Percentiles rank a stretch among this genome's conserved stretches.
phyloP scores from a whole-genome alignment of 2,888 invertebrate species.

The Idaea biselata region DNA sequence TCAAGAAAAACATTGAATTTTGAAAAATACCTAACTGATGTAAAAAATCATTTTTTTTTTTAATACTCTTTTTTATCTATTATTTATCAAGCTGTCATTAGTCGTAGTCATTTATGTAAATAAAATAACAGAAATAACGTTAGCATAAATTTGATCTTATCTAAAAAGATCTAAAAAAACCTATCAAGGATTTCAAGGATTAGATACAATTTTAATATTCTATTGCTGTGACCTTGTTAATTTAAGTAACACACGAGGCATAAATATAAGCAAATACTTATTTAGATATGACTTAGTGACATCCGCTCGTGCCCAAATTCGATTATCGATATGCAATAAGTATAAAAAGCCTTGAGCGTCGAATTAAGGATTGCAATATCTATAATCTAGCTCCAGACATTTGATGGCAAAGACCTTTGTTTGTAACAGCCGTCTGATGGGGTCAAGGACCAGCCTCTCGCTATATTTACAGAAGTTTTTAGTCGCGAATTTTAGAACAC shows the following conservation, averaged over 20 bases:
- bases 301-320: background rate
- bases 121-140: background rate
- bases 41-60: no score
- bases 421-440: background rate
- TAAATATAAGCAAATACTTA: background rate
- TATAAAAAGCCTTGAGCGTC: background rate
- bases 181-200: background rate
- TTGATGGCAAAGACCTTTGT: constrained; percentile 6
- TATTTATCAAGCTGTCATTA: no score
- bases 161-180: background rate
- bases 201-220: background rate
- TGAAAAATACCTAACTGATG: no score
- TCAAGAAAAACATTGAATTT: no score
- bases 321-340: background rate
- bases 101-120: background rate
- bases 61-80: no score
- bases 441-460: constrained; percentile 1
- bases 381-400: background rate
- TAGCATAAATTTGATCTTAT: background rate
- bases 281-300: background rate
- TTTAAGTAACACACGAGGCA: background rate
- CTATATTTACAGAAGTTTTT: background rate
- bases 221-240: background rate
- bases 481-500: background rate
- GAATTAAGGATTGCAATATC: constrained; percentile 6